phyloP scores from a whole-genome alignment of 2,888 invertebrate species.

The Morpho deidamia region DNA sequence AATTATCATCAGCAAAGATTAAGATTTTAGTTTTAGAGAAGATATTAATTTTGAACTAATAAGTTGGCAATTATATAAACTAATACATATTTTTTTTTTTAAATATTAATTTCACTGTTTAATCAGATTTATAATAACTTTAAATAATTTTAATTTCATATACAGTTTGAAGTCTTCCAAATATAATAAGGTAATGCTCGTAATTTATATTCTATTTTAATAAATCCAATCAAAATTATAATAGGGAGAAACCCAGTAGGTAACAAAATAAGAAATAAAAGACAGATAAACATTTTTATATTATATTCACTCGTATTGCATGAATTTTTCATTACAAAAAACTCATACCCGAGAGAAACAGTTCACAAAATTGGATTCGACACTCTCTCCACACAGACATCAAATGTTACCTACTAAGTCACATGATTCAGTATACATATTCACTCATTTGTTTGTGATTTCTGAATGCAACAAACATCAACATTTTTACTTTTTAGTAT shows the following conservation, averaged over 20 bases:
- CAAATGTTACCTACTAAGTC: conserved; percentile 34
- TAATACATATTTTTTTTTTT: too few relatives aligned
- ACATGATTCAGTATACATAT: conserved; percentile 12
- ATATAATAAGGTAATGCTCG: too few relatives aligned
- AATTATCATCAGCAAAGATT: too few relatives aligned
- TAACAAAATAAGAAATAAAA: conserved; percentile 34
- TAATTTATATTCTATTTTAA: too few relatives aligned
- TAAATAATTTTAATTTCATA: too few relatives aligned
- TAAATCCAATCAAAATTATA: not conserved
- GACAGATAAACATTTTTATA: conserved; percentile 52
- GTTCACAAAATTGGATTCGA: conserved; percentile 18
- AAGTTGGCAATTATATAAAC: too few relatives aligned
- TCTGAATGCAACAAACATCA: not conserved
- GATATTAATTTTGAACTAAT: too few relatives aligned
- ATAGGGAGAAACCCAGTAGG: conserved; percentile 16
- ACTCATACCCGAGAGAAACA: conserved; percentile 49
- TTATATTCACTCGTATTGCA: conserved; percentile 51
- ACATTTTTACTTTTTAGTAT: too few relatives aligned
- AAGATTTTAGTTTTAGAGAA: too few relatives aligned
- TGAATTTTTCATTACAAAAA: conserved; percentile 66
- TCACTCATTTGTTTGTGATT: not conserved
- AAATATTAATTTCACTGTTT: too few relatives aligned
- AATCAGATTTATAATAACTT: too few relatives aligned
- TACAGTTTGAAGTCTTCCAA: too few relatives aligned
- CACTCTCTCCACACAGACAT: conserved; percentile 22